Base-by-base conservation (phyloP, 2,888 invertebrate genomes). In the Andrena haemorrhoa region DNA sequence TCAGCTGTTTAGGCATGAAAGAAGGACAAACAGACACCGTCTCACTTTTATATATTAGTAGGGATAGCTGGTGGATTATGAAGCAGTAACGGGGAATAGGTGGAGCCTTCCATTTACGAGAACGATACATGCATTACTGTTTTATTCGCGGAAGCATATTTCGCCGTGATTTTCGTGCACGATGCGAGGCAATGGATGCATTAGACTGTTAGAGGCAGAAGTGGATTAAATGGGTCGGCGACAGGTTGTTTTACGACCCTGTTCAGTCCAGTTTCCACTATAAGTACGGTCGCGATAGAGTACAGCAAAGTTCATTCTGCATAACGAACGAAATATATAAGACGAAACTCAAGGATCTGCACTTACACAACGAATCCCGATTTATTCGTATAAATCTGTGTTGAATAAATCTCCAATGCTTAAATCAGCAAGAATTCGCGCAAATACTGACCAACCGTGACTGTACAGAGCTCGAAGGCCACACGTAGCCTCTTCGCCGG, bases 221-320 rank as follows among this genome's bases (percentile, higher is more conserved):
- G 58, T 69, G 69, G 41, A 74, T 78, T 33, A 78, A 81, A 60
- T 69, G 26, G 63, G n/a, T n/a, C 20, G 31, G 33, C 63, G 73
- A 70, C 79, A 74, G 69, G 60, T 74, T 78, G 69, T 70, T 79
- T 81, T 79, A 79, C 49, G 49, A 41, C 33, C 53, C 33, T 51
- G 65, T 74, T 81, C 60, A 35, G 79, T 75, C 69, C 63, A 64
- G 66, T 72, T 75, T 53, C 33, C 41, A 51, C 26, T 16, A 41
- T 60, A 75, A 82, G 63, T 68, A 51, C 63, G 53, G 58, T 72
- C 10, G 56, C 26, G 56, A 56, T 56, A 26, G 23, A 20, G 56
- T 56, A 1, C 23, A 23, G 1, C 1, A 56, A 56, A 26, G 8
- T 26, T 56, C 10, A 26, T 56, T 51, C 23, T 26, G 23, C 20